Evolutionary conservation across 2,888 invertebrate species (phyloP), one percentile per base, ranked within the genome.

Genomic region (Microplitis deprimator): DNA sequence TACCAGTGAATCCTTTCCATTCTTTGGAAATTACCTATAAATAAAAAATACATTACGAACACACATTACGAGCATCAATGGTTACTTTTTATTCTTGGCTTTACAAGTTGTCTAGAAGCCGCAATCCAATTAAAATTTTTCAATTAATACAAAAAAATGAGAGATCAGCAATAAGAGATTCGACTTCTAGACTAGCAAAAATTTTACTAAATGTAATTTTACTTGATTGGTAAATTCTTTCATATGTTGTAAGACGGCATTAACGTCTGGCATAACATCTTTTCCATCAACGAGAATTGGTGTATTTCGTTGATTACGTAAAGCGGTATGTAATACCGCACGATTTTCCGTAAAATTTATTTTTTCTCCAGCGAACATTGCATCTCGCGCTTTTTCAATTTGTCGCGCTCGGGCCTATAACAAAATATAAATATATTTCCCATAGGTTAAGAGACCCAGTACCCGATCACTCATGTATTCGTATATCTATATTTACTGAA

Each of bases 271-370:
- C 92, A 96, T 97, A 0, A 99, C 97, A 92, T 99, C 96, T 88
- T 94, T 93, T 5, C 95, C 96, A 88, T 96, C 94, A 2, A 98
- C 95, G 17, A 94, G 80, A 83, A 99, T 96, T 0, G 96, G 94
- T 7, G 90, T 91, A 89, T 96, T 96, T 79, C 92, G 91, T 69
- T 96, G 93, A 90, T 99, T 98, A 75, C 99, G 93, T 65, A 99
- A 92, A 2, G 99, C 99, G 17, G 96, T 92, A 89, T 99, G 99
- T 7, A 99, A 91, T 0, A 99, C 99, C 16, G 99, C 96, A 75
- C 99, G 93, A 88, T 96, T 94, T 90, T 99, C 99, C 0, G 99
- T 99, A 87, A 98, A 97, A 91, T 99, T 99, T 81, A 99, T 99
- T 90, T 96, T 97, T 85, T 96, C 93, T n/a, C 98, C 99, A 79